Conservation (phyloP, 2,113 vertebrate genomes). For the Bostrychus sinensis region DNA sequence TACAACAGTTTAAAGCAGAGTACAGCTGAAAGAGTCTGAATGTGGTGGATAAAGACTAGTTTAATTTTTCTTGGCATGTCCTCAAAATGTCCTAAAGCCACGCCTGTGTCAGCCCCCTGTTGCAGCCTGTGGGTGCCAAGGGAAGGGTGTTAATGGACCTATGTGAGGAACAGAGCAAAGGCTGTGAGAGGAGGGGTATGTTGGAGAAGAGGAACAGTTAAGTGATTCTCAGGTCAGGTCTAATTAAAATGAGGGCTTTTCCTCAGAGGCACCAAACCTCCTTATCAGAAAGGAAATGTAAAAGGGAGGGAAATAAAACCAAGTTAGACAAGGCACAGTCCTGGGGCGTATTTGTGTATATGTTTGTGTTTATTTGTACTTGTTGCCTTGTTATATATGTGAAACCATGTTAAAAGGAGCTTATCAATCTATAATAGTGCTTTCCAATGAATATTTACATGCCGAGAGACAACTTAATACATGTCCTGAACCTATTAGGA, state of each 20-base stretch:
- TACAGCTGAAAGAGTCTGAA: constrained; percentile 55
- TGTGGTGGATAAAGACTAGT: constrained; percentile 64
- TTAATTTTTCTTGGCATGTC: constrained; percentile 78
- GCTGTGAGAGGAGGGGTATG: constrained; percentile 55
- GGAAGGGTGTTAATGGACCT: constrained; percentile 81
- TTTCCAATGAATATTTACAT: constrained; percentile 20
- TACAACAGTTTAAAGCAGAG: constrained; percentile 36
- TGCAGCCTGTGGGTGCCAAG: constrained; percentile 73
- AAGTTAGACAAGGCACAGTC: constrained; percentile 52
- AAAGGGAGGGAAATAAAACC: constrained; percentile 58
- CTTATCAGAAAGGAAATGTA: constrained; percentile 68
- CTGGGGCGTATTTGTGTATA: constrained; percentile 49
- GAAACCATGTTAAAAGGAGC: constrained; percentile 30
- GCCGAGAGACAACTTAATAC: constrained; percentile 20
- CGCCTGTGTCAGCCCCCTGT: constrained; percentile 66
- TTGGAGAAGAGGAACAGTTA: constrained; percentile 71
- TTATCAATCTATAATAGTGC: constrained; percentile 15
- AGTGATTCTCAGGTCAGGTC: constrained; percentile 81
- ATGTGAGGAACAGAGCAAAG: constrained; percentile 71
- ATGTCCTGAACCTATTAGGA: constrained; percentile 46
- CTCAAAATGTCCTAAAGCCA: constrained; percentile 75
- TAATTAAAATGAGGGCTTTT: constrained; percentile 81
- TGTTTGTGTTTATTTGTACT: constrained; percentile 57
- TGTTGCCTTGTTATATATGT: constrained; percentile 45
- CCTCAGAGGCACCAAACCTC: constrained; percentile 70